Percentiles rank a stretch among this genome's conserved stretches.
Conservation (phyloP, 2,113 vertebrate genomes). For the Alligator sinensis region DNA sequence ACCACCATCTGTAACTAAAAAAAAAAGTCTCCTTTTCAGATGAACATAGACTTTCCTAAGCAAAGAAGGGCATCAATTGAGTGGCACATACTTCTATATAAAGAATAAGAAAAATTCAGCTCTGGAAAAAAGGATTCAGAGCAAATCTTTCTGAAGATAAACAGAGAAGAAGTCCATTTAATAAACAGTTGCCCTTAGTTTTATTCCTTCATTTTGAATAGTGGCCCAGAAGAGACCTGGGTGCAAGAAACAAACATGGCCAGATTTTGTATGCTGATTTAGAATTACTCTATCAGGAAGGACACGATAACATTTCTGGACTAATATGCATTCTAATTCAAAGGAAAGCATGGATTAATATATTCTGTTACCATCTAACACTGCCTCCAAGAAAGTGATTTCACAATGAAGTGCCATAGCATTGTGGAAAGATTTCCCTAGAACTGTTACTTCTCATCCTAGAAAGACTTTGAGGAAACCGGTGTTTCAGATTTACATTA, state of each 20-base stretch:
- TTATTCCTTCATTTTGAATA: background rate
- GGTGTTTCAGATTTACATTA: background rate
- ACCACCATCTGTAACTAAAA: background rate
- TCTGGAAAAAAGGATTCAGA: background rate
- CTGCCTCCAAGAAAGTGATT: background rate
- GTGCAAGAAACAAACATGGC: background rate
- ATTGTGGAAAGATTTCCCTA: background rate
- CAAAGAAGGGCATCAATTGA: background rate
- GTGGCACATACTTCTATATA: background rate
- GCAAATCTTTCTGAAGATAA: background rate
- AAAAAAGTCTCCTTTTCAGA: background rate
- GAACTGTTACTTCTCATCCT: background rate
- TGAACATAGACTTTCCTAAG: background rate
- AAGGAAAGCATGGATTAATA: background rate
- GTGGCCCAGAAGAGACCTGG: background rate
- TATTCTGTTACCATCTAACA: background rate
- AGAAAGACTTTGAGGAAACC: conserved; percentile 1
- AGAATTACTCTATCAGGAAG: background rate
- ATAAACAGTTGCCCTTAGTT: background rate
- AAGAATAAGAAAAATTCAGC: background rate
- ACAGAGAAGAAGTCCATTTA: background rate
- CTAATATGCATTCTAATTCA: background rate
- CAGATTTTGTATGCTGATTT: background rate
- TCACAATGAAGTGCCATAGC: background rate
- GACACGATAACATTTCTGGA: background rate